A percentile compares a stretch with the other conserved stretches of the same genome.
Conservation (phyloP, 2,888 invertebrate genomes). For the Polia nebulosa region DNA sequence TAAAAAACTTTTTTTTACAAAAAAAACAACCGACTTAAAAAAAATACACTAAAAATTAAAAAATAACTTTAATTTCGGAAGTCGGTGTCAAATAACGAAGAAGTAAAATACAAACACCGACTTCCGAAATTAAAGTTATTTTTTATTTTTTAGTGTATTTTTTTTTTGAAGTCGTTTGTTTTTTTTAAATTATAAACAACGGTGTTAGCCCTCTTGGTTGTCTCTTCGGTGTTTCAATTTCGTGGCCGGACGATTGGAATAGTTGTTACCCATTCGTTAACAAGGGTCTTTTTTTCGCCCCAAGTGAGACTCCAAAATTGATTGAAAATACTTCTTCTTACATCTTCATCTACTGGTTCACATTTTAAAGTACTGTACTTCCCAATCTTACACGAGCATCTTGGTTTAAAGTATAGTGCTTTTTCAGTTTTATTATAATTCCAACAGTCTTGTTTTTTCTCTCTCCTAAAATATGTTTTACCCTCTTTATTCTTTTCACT, state of each 20-base stretch:
- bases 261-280: slow-evolving; percentile 23
- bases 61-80: no score
- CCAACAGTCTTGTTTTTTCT: slow-evolving; percentile 26
- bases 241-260: slow-evolving; percentile 12
- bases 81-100: no score
- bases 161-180: no score
- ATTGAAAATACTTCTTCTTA: slow-evolving; percentile 25
- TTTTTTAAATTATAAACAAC: slow-evolving; percentile 11
- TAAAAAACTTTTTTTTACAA: no score
- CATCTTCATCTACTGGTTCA: slow-evolving; percentile 24
- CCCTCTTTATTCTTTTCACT: slow-evolving; percentile 22
- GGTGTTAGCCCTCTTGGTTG: slow-evolving; percentile 15
- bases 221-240: slow-evolving; percentile 6
- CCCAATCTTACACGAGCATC: slow-evolving; percentile 19
- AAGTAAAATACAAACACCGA: no score
- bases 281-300: slow-evolving; percentile 23
- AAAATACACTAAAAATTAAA: no score
- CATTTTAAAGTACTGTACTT: slow-evolving; percentile 24
- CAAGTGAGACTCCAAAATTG: slow-evolving; percentile 25
- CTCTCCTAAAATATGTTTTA: slow-evolving; percentile 29
- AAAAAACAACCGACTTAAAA: no score
- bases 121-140: no score
- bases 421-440: slow-evolving; percentile 30
- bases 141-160: no score
- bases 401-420: slow-evolving; percentile 13